Base-by-base conservation (phyloP, 2,888 invertebrate genomes). In the Apodemia hepburni region DNA sequence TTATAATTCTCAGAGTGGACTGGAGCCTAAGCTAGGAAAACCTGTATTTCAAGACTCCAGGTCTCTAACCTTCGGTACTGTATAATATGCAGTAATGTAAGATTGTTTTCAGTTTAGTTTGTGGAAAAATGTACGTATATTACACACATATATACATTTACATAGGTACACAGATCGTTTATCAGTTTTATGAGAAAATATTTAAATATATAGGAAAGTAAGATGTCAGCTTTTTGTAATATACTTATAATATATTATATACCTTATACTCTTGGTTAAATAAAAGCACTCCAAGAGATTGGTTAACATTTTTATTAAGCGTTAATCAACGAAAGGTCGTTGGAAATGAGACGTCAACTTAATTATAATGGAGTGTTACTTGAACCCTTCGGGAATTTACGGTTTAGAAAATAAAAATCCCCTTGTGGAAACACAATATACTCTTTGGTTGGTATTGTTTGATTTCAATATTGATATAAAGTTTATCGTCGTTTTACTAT, bases 291-390 rank as follows among this genome's bases (percentile, higher is more conserved):
- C 17, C 2, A 17, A 47, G 17, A 47, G 7, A 47, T 47, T n/a
- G 8, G 47, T 17, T 47, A 47, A 47, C 47, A 47, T 17, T 47
- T 47, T 47, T 47, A 17, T 47, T 47, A 47, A 47, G 47, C 47
- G 17, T 17, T 47, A 47, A 47, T 47, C 47, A 17, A 17, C 47
- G 47, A 47, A 17, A 47, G 47, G 47, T 47, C 47, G 47, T 47
- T 47, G 47, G 29, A 29, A 57, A 57, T 15, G 57, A 29, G 57
- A 29, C n/a, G 57, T 57, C 57, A 57, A 57, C 54, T 27, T 15
- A 27, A 57, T 57, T 57, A 57, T 57, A 27, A 57, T 57, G 27
- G 54, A 57, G 54, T 57, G 29, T 57, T 29, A 54, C 27, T 22
- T 27, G 17, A 2, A 54, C 15, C 49, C 51, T 54, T 54, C 27